A percentile compares a stretch with the other conserved stretches of the same genome.
Evolutionary conservation across 2,113 vertebrate species (phyloP).

Genomic region (Nothobranchius furzeri): DNA sequence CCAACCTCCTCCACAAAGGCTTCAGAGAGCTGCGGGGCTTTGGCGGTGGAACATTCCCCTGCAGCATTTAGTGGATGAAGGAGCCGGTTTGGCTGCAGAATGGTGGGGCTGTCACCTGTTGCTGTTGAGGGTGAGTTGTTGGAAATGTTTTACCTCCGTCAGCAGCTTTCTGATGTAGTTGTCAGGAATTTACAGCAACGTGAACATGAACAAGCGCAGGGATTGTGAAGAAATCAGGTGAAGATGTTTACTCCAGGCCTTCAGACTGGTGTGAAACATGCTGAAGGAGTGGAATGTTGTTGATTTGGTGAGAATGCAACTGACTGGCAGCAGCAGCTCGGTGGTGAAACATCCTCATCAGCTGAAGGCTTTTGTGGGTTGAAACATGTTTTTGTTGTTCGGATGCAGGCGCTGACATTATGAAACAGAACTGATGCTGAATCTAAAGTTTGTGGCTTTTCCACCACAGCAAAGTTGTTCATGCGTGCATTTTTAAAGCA

Average conservation of each 20-base stretch:
- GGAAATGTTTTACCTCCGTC: background rate
- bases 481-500: background rate
- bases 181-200: background rate
- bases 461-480: constrained; percentile 1
- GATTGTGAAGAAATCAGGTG: constrained; percentile 15
- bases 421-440: constrained; percentile 30
- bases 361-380: constrained; percentile 23
- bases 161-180: background rate
- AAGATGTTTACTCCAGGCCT: constrained; percentile 17
- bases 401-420: constrained; percentile 36
- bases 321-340: constrained; percentile 8
- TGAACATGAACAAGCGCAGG: background rate
- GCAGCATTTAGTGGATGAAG: constrained; percentile 39
- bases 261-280: background rate
- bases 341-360: constrained; percentile 24
- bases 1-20: constrained; percentile 49
- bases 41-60: constrained; percentile 42
- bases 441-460: constrained; percentile 26
- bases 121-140: constrained; percentile 63
- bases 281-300: constrained; percentile 10
- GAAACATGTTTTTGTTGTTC: constrained; percentile 30
- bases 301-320: constrained; percentile 34
- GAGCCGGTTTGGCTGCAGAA: constrained; percentile 37
- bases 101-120: constrained; percentile 73
- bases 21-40: constrained; percentile 29